Evolutionary conservation across 2,888 invertebrate species (phyloP).

Genomic region (Rhabditophanes sp.): DNA sequence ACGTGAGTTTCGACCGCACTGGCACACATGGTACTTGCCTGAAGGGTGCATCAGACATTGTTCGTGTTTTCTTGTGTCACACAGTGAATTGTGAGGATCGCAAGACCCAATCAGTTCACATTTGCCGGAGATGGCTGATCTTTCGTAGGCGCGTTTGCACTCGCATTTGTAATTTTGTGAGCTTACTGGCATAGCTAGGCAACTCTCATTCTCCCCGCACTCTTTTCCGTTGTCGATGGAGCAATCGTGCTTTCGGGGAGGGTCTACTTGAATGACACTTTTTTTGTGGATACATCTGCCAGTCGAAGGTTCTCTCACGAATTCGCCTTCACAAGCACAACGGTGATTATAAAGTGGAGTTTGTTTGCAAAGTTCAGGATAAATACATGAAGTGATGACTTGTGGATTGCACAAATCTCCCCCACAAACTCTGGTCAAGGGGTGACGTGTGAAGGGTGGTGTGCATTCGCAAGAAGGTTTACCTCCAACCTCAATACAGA

Average conservation of each 20-base stretch:
- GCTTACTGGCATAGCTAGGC: no score
- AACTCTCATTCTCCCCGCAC: slow-evolving; percentile 14
- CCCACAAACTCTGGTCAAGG: slow-evolving; percentile 38
- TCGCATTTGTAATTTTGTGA: slow-evolving; percentile 19
- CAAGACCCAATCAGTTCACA: slow-evolving; percentile 39
- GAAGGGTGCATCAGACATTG: slow-evolving; percentile 30
- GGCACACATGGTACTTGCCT: slow-evolving; percentile 36
- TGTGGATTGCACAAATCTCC: slow-evolving; percentile 42
- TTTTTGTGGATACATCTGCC: slow-evolving; percentile 35
- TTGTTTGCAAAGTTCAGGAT: slow-evolving; percentile 28
- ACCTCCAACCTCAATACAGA: slow-evolving; percentile 21
- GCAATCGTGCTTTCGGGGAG: slow-evolving; percentile 13
- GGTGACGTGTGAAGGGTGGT: slow-evolving; percentile 36
- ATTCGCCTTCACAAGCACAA: slow-evolving; percentile 38
- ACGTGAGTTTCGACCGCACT: slow-evolving; percentile 31
- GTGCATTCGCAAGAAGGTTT: slow-evolving; percentile 32
- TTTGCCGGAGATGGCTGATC: slow-evolving; percentile 21
- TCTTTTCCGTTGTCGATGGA: slow-evolving; percentile 25
- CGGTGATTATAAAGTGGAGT: slow-evolving; percentile 40
- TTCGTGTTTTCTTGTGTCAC: slow-evolving; percentile 39
- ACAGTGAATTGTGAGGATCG: slow-evolving; percentile 32
- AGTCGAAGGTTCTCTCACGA: slow-evolving; percentile 24
- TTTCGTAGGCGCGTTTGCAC: slow-evolving; percentile 27
- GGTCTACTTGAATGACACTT: slow-evolving; percentile 2
- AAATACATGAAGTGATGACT: slow-evolving; percentile 37